A percentile compares a stretch with the other conserved stretches of the same genome.
Evolutionary conservation across 1,140 invertebrate genomes (phyloP).

Genomic region (Coptotermes formosanus): DNA sequence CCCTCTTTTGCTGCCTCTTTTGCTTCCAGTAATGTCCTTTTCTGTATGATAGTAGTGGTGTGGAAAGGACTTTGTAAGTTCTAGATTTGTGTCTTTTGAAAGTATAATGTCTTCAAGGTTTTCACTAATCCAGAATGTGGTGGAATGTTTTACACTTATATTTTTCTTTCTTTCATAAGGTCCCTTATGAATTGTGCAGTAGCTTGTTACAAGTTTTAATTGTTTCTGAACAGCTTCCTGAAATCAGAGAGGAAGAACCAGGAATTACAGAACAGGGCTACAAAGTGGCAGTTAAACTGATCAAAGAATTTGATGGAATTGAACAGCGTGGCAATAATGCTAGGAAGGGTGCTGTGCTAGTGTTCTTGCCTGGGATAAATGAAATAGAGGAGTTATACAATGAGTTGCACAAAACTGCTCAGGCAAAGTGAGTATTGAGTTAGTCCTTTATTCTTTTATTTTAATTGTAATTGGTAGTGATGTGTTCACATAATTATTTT

Average conservation of each 20-base stretch:
- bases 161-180: not conserved
- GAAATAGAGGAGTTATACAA: constrained; percentile 71
- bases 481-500: too few species aligned
- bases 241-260: constrained; percentile 52
- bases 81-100: not conserved
- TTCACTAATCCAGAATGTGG: not conserved
- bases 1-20: too few species aligned
- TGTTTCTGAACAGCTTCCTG: constrained; percentile 49
- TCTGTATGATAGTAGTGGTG: not conserved
- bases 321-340: constrained; percentile 53
- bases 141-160: too few species aligned
- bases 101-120: not conserved
- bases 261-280: constrained; percentile 27
- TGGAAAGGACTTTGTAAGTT: not conserved
- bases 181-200: not conserved
- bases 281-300: constrained; percentile 54
- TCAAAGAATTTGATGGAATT: constrained; percentile 69
- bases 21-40: too few species aligned
- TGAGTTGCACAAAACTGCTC: constrained; percentile 36
- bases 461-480: too few species aligned
- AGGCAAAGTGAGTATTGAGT: not conserved
- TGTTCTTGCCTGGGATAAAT: constrained; percentile 84
- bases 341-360: constrained; percentile 64
- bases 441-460: too few species aligned
- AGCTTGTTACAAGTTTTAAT: constrained; percentile 32